Conservation (phyloP, 2,797 vertebrate species). For the Cyprinodon diabolis region DNA sequence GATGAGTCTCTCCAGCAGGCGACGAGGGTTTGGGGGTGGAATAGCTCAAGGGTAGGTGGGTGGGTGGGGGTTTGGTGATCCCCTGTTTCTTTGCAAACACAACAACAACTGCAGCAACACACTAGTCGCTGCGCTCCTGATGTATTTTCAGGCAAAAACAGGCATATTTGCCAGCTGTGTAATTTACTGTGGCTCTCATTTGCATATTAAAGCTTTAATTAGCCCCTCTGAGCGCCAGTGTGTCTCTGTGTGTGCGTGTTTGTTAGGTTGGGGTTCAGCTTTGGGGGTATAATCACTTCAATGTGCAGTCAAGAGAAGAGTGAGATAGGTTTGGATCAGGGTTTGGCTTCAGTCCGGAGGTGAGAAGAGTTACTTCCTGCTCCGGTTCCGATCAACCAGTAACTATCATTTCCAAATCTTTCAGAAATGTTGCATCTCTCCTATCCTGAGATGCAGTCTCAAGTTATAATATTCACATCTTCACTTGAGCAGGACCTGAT, state of each 20-base stretch:
- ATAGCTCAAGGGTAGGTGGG: conserved; percentile 13
- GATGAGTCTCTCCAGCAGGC: conserved; percentile 43
- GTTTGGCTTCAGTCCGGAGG: conserved; percentile 50
- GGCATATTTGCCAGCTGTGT: conserved; percentile 98
- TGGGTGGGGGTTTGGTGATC: conserved; percentile 46
- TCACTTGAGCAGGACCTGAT: background rate
- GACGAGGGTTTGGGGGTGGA: conserved; percentile 6
- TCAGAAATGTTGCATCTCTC: background rate
- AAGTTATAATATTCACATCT: background rate
- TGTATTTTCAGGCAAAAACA: conserved; percentile 89
- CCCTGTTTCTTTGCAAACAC: conserved; percentile 73
- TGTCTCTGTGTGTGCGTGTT: conserved; percentile 23
- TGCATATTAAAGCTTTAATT: conserved; percentile 99
- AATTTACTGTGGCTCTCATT: conserved; percentile 96
- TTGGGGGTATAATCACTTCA: conserved; percentile 86
- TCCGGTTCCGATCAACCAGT: background rate
- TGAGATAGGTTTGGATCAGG: conserved; percentile 46
- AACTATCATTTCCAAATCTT: background rate
- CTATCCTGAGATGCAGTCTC: background rate
- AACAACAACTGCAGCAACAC: conserved; percentile 73
- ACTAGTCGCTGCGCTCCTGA: conserved; percentile 79
- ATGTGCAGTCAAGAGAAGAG: conserved; percentile 67
- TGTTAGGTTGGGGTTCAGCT: conserved; percentile 55
- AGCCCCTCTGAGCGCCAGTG: conserved; percentile 91
- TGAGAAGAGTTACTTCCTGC: conserved; percentile 13